Conservation (phyloP, 2,113 vertebrate species). For the Panthera leo region DNA sequence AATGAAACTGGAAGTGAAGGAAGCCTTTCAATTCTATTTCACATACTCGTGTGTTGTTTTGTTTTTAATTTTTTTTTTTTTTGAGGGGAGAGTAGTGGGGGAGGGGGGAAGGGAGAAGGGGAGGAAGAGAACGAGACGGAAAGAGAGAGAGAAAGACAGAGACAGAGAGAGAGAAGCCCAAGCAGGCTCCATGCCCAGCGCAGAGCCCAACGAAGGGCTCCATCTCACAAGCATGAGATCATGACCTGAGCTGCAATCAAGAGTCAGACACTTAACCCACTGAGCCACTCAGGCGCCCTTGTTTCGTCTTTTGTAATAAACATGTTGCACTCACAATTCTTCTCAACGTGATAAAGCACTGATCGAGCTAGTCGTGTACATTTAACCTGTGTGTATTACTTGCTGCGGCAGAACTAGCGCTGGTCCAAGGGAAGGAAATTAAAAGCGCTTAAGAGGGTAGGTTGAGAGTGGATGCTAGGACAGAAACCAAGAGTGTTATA, state of each 20-base stretch:
- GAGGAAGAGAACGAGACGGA: too few relatives aligned
- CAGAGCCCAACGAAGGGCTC: too few relatives aligned
- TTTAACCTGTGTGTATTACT: background rate
- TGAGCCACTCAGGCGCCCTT: too few relatives aligned
- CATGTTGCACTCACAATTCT: background rate
- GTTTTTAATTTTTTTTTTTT: background rate
- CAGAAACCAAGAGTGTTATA: background rate
- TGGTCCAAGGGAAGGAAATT: background rate
- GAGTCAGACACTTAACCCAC: too few relatives aligned
- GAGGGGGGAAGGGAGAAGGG: too few relatives aligned
- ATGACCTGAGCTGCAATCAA: too few relatives aligned
- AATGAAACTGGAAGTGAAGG: background rate
- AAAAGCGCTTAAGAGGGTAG: background rate
- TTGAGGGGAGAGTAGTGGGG: too few relatives aligned
- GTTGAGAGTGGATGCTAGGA: background rate
- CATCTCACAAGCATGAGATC: too few relatives aligned
- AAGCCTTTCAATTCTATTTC: slow-evolving; percentile 35
- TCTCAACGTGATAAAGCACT: background rate
- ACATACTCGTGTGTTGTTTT: background rate
- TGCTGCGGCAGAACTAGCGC: background rate
- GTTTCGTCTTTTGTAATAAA: background rate
- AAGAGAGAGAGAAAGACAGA: too few relatives aligned
- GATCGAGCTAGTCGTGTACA: background rate
- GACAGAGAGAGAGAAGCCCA: too few relatives aligned
- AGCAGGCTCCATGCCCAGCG: too few relatives aligned